Evolutionary conservation across 2,113 vertebrate species (phyloP), one percentile per base, ranked within the genome.

Genomic region (Dasyprocta punctata): DNA sequence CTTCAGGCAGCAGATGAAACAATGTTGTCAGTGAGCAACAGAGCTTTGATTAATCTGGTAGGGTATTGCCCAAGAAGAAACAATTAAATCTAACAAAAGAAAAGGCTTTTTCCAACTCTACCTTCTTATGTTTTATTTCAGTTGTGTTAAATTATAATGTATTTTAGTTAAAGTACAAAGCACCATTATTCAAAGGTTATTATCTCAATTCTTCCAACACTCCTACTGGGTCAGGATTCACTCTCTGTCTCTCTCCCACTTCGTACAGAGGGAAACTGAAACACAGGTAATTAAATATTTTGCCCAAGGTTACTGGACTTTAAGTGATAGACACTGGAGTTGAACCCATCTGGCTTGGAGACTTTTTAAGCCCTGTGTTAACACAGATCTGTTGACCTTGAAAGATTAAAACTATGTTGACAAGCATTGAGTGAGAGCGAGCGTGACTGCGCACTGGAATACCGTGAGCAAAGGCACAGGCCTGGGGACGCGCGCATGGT

Each of bases 91-190:
- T 41, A 92, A 58, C 65, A 73, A 85, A 88, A 73, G 24, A 63
- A 75, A 85, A 44, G 28, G 7, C 3, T 81, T 89, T 89, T 84
- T 6, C 10, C 28, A 93, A 44, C 3, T 52, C 3, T 85, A 4
- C 78, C 86, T 95, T 80, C 24, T 65, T 82, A 65, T 56, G 13
- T 82, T 95, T 92, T 90, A 58, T 86, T 90, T 97, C 33, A 84
- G 65, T 95, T 89, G 13, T 63, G 10, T 88, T 94, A 81, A 89
- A 86, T 91, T 36, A 54, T 91, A 73, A 20, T 90, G 19, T 88
- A 82, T 96, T 81, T 19, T 77, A 90, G 90, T 89, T 89, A 49
- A 95, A 83, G 2, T n/a, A 83, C 20, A 41, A 95, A 83, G 65
- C 33, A 41, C 30, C 41, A 63, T 92, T 83, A 41, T 90, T 78